phyloP scores from a whole-genome alignment of 2,888 invertebrate genomes.

The Seira ritae region DNA sequence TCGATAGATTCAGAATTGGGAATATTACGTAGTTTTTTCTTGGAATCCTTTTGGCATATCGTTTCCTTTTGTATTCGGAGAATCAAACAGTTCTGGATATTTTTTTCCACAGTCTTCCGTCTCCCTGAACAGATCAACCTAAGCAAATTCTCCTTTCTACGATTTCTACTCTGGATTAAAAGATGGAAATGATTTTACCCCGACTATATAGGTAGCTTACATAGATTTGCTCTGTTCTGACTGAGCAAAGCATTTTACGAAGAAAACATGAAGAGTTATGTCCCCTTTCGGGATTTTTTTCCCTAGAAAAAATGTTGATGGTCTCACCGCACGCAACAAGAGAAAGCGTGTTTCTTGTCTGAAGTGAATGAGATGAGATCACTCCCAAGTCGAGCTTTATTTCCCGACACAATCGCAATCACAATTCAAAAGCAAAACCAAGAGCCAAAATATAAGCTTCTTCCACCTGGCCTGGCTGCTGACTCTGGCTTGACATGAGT shows the following conservation, averaged over 20 bases:
- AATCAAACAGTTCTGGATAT: no score
- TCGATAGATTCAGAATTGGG: no score
- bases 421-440: background rate
- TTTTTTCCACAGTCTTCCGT: background rate
- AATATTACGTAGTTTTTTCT: no score
- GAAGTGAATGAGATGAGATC: conserved; percentile 33
- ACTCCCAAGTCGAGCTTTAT: conserved; percentile 35
- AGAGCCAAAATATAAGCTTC: background rate
- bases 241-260: background rate
- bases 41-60: no score
- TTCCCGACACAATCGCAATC: background rate
- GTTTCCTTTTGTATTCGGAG: no score
- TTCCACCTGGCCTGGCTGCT: background rate
- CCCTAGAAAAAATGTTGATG: conserved; percentile 24
- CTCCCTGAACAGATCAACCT: no score
- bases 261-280: conserved; percentile 55
- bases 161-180: background rate
- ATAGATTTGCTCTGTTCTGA: background rate
- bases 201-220: background rate
- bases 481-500: no score
- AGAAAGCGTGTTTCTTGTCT: conserved; percentile 22
- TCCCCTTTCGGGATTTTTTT: conserved; percentile 37
- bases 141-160: no score
- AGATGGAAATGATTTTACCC: background rate
- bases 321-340: conserved; percentile 45